Percentiles rank a stretch among this genome's conserved stretches.
Conservation (phyloP, 2,113 vertebrate genomes). For the Paedocypris sp. region DNA sequence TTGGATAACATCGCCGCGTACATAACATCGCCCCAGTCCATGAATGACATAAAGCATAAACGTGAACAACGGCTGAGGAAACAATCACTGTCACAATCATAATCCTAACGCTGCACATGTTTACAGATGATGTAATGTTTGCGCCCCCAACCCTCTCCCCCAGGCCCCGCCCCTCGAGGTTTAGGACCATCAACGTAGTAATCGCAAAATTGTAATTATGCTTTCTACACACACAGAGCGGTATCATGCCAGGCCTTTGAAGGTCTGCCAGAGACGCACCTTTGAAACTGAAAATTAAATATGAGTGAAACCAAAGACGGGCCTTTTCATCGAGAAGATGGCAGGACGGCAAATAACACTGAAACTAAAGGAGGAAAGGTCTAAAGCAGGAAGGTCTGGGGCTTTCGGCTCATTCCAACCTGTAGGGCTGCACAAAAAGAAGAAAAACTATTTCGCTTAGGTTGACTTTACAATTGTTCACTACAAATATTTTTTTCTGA, state of each 20-base stretch:
- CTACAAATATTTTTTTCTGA: too few relatives aligned
- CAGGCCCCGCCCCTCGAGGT: not conserved
- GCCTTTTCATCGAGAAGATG: not conserved
- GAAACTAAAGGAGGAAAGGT: not conserved
- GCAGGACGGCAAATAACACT: not conserved
- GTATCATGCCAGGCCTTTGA: slow-evolving; percentile 27
- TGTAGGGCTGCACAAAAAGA: too few relatives aligned
- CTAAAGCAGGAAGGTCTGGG: not conserved
- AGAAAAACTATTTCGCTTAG: too few relatives aligned
- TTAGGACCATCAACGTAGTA: slow-evolving; percentile 21
- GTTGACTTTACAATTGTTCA: too few relatives aligned
- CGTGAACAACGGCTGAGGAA: not conserved
- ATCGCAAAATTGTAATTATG: slow-evolving; percentile 24
- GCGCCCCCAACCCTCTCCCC: not conserved
- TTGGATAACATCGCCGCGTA: not conserved
- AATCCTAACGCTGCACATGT: not conserved
- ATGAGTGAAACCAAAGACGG: slow-evolving; percentile 1
- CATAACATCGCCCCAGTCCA: not conserved
- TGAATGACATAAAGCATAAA: not conserved
- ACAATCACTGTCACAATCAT: not conserved
- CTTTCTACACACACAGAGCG: slow-evolving; percentile 13
- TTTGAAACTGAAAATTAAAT: slow-evolving; percentile 31
- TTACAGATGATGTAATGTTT: not conserved
- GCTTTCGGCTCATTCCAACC: too few relatives aligned
- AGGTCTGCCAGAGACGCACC: slow-evolving; percentile 29